Conservation (phyloP, 2,113 vertebrate species). For the Thamnaconus septentrionalis region DNA sequence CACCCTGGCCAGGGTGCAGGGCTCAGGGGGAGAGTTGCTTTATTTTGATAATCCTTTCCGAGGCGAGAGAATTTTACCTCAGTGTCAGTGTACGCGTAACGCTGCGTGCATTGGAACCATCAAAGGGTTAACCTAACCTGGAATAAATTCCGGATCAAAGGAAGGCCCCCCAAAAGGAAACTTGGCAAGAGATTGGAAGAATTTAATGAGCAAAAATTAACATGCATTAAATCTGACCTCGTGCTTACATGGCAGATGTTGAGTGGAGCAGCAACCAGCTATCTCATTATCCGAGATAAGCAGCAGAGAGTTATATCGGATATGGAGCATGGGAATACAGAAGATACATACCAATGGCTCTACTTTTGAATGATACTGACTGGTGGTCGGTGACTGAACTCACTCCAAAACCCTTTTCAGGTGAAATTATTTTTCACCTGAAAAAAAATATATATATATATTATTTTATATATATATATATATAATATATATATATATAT, state of each 20-base stretch:
- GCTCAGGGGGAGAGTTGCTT: too few species aligned
- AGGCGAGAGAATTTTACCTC: too few species aligned
- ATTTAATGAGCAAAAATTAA: slow-evolving; percentile 82
- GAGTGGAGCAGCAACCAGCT: slow-evolving; percentile 47
- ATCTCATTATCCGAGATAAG: slow-evolving; percentile 38
- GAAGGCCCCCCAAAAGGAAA: slow-evolving; percentile 61
- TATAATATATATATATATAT: too few species aligned
- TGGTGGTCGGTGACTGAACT: too few species aligned
- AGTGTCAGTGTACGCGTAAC: neutral
- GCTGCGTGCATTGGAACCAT: slow-evolving; percentile 48
- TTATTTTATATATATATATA: too few species aligned
- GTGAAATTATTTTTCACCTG: too few species aligned
- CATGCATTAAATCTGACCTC: slow-evolving; percentile 81
- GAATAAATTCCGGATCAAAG: slow-evolving; percentile 79
- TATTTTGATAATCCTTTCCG: too few species aligned
- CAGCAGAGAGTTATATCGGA: slow-evolving; percentile 16
- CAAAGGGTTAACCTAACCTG: slow-evolving; percentile 73
- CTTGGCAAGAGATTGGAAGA: slow-evolving; percentile 71
- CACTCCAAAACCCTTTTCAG: too few species aligned
- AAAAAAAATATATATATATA: too few species aligned
- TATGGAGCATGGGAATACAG: slow-evolving; percentile 1
- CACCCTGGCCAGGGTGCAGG: too few species aligned
- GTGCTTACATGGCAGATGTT: slow-evolving; percentile 75
- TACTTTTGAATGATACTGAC: neutral
- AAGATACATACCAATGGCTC: neutral